Evolutionary conservation across 2,797 vertebrate genomes (phyloP).

Genomic region (Acrossocheilus wenchowensis): DNA sequence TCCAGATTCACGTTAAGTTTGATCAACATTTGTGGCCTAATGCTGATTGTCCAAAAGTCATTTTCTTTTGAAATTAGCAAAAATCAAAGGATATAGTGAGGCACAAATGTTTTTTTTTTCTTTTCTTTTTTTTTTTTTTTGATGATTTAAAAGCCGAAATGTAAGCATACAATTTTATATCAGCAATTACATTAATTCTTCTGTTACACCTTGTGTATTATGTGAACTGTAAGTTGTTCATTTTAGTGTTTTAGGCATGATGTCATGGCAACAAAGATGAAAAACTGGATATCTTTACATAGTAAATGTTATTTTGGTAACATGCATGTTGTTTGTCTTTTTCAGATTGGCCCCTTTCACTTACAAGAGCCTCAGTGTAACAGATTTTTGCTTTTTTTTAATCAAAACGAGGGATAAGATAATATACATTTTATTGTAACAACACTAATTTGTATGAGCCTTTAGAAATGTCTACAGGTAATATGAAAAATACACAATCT

Average conservation of each 20-base stretch:
- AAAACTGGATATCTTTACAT: background rate
- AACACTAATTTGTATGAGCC: background rate
- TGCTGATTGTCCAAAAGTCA: background rate
- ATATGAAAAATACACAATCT: background rate
- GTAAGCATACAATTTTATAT: background rate
- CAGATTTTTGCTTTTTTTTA: background rate
- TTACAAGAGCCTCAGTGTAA: background rate
- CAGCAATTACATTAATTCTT: background rate
- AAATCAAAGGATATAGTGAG: no score
- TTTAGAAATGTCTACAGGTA: background rate
- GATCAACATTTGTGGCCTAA: background rate
- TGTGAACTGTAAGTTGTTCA: background rate
- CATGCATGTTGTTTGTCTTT: background rate
- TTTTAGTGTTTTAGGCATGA: background rate
- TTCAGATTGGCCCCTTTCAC: background rate
- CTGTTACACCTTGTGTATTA: background rate
- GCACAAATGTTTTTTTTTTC: no score
- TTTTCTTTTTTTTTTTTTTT: background rate
- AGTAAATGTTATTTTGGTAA: background rate
- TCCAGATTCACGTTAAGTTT: background rate
- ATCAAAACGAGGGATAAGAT: background rate
- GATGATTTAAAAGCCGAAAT: background rate
- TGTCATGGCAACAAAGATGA: background rate
- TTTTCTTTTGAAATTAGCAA: no score
- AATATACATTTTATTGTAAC: background rate